Evolutionary conservation across 2,113 vertebrate species (phyloP).

Genomic region (Capricornis sumatraensis): DNA sequence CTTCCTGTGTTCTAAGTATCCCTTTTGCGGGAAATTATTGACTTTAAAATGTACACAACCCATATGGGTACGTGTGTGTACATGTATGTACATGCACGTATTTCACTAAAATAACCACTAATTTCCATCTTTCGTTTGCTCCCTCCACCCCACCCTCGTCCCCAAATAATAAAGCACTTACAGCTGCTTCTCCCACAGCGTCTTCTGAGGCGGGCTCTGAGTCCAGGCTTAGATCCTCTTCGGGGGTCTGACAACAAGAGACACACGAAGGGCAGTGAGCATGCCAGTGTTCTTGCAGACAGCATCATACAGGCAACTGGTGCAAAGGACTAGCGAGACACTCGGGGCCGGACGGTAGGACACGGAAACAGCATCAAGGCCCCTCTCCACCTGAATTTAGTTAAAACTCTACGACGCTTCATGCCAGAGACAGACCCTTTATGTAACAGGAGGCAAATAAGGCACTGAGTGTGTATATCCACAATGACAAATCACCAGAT

Average conservation of each 20-base stretch:
- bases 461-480: neutral
- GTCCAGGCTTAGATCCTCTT: slow-evolving; percentile 74
- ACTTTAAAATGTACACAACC: accelerated
- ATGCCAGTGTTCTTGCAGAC: accelerated
- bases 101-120: neutral
- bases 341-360: accelerated
- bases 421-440: neutral
- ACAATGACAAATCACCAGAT: neutral
- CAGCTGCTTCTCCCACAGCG: neutral
- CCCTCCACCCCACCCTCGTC: neutral
- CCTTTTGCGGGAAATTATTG: neutral
- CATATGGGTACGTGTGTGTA: accelerated
- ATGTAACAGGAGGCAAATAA: accelerated
- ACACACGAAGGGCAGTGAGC: accelerated
- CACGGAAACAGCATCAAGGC: accelerated
- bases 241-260: slow-evolving; percentile 65
- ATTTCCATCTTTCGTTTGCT: too few relatives aligned
- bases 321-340: accelerated
- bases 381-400: neutral
- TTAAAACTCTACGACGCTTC: accelerated
- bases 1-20: neutral
- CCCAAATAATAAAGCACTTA: neutral
- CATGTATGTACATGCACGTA: accelerated
- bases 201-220: slow-evolving; percentile 47
- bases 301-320: accelerated